Conservation (phyloP, 2,113 vertebrate genomes). For the Passer domesticus region DNA sequence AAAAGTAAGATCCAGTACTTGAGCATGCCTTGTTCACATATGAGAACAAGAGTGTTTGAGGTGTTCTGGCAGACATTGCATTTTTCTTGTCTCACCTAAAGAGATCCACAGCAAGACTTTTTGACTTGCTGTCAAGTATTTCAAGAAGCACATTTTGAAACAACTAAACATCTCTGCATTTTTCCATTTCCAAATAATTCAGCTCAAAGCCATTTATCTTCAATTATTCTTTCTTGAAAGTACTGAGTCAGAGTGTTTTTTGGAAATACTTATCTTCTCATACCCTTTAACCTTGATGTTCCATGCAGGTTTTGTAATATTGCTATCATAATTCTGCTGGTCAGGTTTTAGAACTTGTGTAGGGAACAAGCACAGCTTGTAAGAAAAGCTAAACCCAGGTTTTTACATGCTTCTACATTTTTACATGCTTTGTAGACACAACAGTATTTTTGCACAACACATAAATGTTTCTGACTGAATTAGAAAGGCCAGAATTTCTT, state of each 20-base stretch:
- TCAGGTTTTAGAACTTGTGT: neutral
- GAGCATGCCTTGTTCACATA: neutral
- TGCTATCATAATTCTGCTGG: neutral
- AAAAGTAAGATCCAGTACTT: neutral
- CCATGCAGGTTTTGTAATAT: neutral
- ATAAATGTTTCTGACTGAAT: neutral
- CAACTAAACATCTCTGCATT: neutral
- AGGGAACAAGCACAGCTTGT: neutral
- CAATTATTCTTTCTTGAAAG: neutral
- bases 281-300: neutral
- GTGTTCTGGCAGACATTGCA: neutral
- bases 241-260: neutral
- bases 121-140: neutral
- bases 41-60: neutral
- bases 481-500: neutral
- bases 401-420: neutral
- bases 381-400: neutral
- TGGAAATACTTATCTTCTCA: neutral
- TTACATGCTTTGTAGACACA: neutral
- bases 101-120: neutral
- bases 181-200: neutral
- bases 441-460: neutral
- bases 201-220: neutral
- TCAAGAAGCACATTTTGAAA: neutral
- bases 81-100: neutral